These are phyloP conservation scores for Varanus komodoensis DNA, from an alignment of 2,113 vertebrate species.

Conservation along the genomic window DNA sequence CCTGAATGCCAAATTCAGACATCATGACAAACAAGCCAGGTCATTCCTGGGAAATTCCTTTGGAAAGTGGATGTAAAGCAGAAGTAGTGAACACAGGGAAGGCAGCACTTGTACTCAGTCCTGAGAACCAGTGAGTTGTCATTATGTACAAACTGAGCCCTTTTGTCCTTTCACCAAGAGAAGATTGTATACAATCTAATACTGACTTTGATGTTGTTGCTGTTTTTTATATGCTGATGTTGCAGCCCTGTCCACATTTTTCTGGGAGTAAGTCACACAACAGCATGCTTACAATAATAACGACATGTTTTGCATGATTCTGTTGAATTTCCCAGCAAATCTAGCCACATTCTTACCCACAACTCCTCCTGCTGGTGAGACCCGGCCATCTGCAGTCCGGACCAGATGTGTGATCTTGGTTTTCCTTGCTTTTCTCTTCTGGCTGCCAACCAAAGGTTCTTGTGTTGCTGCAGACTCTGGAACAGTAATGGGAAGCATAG, in stretches of 20 bases:
- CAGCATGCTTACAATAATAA: neutral
- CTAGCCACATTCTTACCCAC: conserved; percentile 73
- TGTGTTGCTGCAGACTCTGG: conserved; percentile 83
- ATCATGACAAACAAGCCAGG: too few species aligned
- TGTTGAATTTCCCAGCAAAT: neutral
- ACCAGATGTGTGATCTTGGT: conserved; percentile 98
- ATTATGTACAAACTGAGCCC: neutral
- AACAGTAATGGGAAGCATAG: conserved; percentile 78
- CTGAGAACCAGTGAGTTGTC: too few species aligned
- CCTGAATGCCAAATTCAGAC: too few species aligned
- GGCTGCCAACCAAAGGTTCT: conserved; percentile 95
- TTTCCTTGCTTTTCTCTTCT: conserved; percentile 98
- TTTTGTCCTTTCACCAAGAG: neutral
- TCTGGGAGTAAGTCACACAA: neutral
- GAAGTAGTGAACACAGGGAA: too few species aligned
- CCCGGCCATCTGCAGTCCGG: conserved; percentile 90
- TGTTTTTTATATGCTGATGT: neutral
- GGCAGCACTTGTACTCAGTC: too few species aligned
- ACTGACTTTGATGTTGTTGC: neutral
- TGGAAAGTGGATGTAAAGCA: too few species aligned
- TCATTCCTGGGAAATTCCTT: too few species aligned
- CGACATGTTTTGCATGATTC: neutral
- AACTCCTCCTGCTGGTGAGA: conserved; percentile 89
- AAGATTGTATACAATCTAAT: neutral
- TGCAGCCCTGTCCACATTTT: too few species aligned